Base-by-base conservation (phyloP, 2,113 vertebrate species). In the Zosterops borbonicus region DNA sequence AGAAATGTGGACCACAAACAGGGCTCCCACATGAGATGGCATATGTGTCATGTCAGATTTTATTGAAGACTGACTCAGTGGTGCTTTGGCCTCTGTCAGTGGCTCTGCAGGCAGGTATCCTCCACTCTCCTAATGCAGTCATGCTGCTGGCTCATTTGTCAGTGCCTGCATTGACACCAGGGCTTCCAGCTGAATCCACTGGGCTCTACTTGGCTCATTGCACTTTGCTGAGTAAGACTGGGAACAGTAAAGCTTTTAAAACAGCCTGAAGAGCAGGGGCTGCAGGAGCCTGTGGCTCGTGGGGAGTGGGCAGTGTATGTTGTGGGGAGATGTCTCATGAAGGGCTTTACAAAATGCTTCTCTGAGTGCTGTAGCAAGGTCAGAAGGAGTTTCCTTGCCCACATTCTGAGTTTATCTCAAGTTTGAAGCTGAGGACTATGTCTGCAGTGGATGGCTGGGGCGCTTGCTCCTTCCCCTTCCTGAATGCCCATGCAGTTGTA, bases 21-120 rank as follows among this genome's bases (percentile, higher is more conserved):
- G 16, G 14, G 11, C 35, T 75, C 2, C 1, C 25, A 39, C 0
- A 0, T 42, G 81, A 67, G 14, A 19, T 68, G 37, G 25, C 37
- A 19, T 4, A 10, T n/a, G 7, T 55, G 33, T 64, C 44, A 9
- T 22, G 25, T 80, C 50, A 53, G 79, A 80, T 19, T 39, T 65
- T 86, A 7, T 2, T 49, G 76, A 58, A 69, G 41, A 28, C 62
- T 50, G 2, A 8, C 18, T 64, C 29, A 41, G 24, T 12, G 22
- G 27, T 70, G 69, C 80, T 80, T 88, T 53, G 63, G 37, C 63
- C 62, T 59, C 12, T 23, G 21, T 49, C 42, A 50, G 52, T 71
- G 64, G 28, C 58, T 91, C 25, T 71, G 58, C 16, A 31, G 82
- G 29, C 56, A 88, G 62, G 28, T 55, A 20, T 17, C 19, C 17